Evolutionary conservation across 2,113 vertebrate species (phyloP).

Genomic region (Mus spicilegus): DNA sequence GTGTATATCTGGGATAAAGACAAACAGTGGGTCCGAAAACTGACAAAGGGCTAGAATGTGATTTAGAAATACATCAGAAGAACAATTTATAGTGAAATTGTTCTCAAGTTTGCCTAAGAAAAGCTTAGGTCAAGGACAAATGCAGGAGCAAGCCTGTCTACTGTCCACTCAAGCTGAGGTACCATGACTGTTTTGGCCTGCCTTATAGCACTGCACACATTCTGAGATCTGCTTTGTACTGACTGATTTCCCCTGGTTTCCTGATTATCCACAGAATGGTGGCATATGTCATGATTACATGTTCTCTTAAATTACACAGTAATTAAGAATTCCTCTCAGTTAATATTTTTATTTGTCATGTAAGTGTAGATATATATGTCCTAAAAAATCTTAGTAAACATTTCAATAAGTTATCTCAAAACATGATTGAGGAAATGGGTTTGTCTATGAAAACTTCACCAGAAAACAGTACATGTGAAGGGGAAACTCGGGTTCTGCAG

Average conservation of each 20-base stretch:
- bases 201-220: no score
- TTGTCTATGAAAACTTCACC: background rate
- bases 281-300: background rate
- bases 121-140: background rate
- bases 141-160: background rate
- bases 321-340: background rate
- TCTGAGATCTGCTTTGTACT: background rate
- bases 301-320: background rate
- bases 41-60: background rate
- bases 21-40: background rate
- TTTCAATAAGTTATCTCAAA: constrained; percentile 10
- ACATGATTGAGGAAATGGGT: background rate
- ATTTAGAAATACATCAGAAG: background rate
- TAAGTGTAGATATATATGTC: background rate
- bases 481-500: background rate
- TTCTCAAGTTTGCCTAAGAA: constrained; percentile 7
- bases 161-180: background rate
- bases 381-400: background rate
- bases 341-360: background rate
- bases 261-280: background rate
- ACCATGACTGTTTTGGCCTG: background rate
- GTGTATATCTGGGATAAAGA: background rate
- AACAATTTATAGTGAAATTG: background rate
- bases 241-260: background rate
- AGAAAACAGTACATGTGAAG: background rate